Evolutionary conservation across 2,888 invertebrate species (phyloP).

Genomic region (Cyclophora punctaria): DNA sequence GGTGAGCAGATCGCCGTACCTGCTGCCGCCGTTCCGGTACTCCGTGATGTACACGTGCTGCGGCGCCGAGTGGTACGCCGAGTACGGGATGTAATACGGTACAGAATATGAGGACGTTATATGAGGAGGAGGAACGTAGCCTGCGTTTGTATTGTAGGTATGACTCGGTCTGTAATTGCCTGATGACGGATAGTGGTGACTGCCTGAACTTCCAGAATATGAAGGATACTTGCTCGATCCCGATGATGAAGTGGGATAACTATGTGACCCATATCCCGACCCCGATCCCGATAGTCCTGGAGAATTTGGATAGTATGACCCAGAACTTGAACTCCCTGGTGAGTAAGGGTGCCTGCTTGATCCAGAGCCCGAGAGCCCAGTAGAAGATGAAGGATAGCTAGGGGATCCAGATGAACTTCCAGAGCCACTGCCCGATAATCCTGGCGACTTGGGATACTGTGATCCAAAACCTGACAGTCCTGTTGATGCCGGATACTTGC

Average conservation of each 20-base stretch:
- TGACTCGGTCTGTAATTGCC: constrained; percentile 13
- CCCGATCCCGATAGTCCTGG: constrained; percentile 21
- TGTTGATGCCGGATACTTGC: constrained; percentile 11
- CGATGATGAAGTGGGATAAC: constrained; percentile 1
- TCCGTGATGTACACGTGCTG: constrained; percentile 55
- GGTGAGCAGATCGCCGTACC: constrained; percentile 53
- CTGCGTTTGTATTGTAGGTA: constrained; percentile 19
- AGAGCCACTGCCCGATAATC: too few relatives aligned
- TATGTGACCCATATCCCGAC: not conserved
- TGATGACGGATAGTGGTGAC: constrained; percentile 8
- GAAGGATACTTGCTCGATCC: constrained; percentile 6
- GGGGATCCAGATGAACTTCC: too few relatives aligned
- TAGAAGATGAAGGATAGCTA: constrained; percentile 12
- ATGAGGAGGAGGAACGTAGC: constrained; percentile 8
- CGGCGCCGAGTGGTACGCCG: constrained; percentile 44
- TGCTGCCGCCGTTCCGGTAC: constrained; percentile 55
- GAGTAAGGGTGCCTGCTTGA: too few relatives aligned
- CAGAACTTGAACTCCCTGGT: not conserved
- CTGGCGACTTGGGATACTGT: not conserved
- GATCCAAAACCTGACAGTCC: constrained; percentile 18
- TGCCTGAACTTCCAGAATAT: constrained; percentile 14
- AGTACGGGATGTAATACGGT: constrained; percentile 8
- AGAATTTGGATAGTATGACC: constrained; percentile 20
- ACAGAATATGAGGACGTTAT: not conserved
- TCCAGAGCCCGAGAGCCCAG: constrained; percentile 9